Percentiles rank a stretch among this genome's conserved stretches.
Evolutionary conservation across 1,140 invertebrate genomes (phyloP).

Genomic region (Conopomorpha cramerella): DNA sequence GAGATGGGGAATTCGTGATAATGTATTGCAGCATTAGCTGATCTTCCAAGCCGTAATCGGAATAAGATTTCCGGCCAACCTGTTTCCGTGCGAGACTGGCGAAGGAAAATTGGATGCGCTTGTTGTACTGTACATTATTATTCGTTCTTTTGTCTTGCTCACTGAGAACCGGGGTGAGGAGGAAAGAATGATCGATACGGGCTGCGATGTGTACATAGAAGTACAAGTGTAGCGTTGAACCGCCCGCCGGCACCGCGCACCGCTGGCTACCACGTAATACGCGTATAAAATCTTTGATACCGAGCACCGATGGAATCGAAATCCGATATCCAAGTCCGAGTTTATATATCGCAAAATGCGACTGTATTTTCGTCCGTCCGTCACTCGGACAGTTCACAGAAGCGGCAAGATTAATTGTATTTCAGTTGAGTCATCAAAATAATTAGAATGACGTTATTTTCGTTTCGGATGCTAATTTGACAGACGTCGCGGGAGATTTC

Average conservation of each 20-base stretch:
- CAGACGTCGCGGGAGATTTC: conserved; percentile 56
- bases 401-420: conserved; percentile 59
- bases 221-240: no score
- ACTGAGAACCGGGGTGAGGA: neutral
- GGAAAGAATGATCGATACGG: no score
- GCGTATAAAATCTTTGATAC: conserved; percentile 51
- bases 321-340: conserved; percentile 48
- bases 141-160: neutral
- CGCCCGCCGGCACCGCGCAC: conserved; percentile 32
- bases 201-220: no score
- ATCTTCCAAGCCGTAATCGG: conserved; percentile 31
- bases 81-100: conserved; percentile 1
- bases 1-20: conserved; percentile 25
- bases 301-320: conserved; percentile 55
- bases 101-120: neutral
- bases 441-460: conserved; percentile 61
- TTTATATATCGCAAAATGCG: conserved; percentile 56
- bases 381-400: conserved; percentile 57
- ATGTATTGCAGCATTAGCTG: conserved; percentile 32
- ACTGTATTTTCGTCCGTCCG: conserved; percentile 54
- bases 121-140: neutral
- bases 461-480: conserved; percentile 57
- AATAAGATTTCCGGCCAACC: conserved; percentile 34
- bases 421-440: conserved; percentile 60
- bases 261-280: conserved; percentile 18